Base-by-base conservation (phyloP, 2,113 vertebrate species). In the Boulengeromyrus knoepffleri region DNA sequence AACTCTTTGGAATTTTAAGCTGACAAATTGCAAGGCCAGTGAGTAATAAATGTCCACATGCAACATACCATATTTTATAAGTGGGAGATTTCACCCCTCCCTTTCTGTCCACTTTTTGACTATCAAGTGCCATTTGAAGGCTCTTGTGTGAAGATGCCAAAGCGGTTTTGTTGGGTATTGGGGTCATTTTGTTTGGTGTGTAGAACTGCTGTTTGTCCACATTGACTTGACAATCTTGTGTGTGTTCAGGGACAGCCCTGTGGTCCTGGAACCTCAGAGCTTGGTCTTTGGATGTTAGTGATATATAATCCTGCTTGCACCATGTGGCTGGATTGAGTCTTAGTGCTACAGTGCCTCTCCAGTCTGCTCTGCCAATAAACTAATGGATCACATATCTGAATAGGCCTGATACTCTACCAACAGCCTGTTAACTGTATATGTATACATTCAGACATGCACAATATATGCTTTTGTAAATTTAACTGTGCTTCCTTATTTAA, bases 281-380 rank as follows among this genome's bases (percentile, higher is more conserved):
- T 89, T 9, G 27, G 15, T 12, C 85, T 56, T n/a, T 87, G n/a
- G 45, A 42, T 90, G 46, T 31, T 45, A 49, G n/a, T 24, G 15
- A 19, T 12, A 45, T 74, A 5, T 50, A 90, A 90, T 90, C 19
- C 84, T n/a, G 50, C 47, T 90, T 46, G 45, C 45, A 36, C 84
- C 56, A 66, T 90, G 56, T 31, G 77, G 62, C 53, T 21, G 56
- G 89, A 13, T 70, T 47, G 84, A 89, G 46, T 49, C 56, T 90
- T 45, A 70, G 21, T 49, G 84, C 47, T 27, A 58, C 80, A 42
- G 12, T 58, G 47, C 49, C 31, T 50, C 84, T 19, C 47, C 88
- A 12, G 84, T 90, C 39, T 70, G 13, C 45, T 36, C 45, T 70
- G 53, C 42, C 42, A 53, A 45, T 66, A 90, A 10, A 10, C 19